Evolutionary conservation across 2,113 vertebrate species (phyloP).

Genomic region (Perca schrenkii): DNA sequence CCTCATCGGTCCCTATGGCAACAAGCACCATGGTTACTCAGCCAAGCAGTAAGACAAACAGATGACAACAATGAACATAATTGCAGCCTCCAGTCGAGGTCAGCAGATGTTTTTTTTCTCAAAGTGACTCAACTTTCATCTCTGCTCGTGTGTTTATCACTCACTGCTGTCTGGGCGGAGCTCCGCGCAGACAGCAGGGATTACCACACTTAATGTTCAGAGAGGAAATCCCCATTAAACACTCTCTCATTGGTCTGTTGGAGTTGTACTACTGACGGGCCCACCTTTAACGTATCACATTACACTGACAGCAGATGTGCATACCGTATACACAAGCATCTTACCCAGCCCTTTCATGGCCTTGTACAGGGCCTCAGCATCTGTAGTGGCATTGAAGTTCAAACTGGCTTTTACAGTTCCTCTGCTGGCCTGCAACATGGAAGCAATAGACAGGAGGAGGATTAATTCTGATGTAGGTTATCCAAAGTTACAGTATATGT

Average conservation of each 20-base stretch:
- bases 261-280: conserved; percentile 13
- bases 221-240: conserved; percentile 18
- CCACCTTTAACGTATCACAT: conserved; percentile 5
- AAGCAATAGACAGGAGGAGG: conserved; percentile 9
- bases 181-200: conserved; percentile 2
- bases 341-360: conserved; percentile 98
- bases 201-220: conserved; percentile 8
- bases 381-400: conserved; percentile 90
- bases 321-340: conserved; percentile 10
- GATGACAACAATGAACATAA: conserved; percentile 33
- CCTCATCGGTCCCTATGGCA: conserved; percentile 93
- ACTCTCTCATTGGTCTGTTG: conserved; percentile 11
- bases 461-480: background rate
- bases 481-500: too few relatives aligned
- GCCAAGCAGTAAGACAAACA: background rate
- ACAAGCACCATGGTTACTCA: conserved; percentile 52
- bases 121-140: conserved; percentile 45
- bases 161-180: conserved; percentile 45
- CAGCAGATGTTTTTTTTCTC: conserved; percentile 25
- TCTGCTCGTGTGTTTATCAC: conserved; percentile 41
- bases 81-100: conserved; percentile 18
- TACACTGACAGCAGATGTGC: background rate
- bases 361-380: conserved; percentile 91
- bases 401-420: conserved; percentile 88
- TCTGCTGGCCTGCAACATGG: conserved; percentile 79